Conservation (phyloP, 2,888 invertebrate genomes). For the Stenodema calcarata region DNA sequence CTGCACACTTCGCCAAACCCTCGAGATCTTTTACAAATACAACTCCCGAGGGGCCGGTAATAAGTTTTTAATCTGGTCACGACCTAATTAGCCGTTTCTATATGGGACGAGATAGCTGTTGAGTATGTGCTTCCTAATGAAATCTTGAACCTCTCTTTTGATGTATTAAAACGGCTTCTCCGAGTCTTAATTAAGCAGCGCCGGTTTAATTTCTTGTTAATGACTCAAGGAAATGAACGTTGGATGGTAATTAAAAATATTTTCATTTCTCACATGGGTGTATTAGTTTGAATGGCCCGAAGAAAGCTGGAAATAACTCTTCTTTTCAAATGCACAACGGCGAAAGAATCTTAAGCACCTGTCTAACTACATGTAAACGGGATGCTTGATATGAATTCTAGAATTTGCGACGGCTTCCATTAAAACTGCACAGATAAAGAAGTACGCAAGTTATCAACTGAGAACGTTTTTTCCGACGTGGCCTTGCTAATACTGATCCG, state of each 20-base stretch:
- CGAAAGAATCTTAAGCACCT: no score
- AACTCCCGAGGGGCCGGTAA: conserved; percentile 10
- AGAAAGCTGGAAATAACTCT: not conserved
- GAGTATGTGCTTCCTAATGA: conserved; percentile 45
- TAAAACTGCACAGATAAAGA: no score
- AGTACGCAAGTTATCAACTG: no score
- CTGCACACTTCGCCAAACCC: conserved; percentile 33
- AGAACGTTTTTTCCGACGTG: no score
- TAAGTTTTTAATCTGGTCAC: conserved; percentile 52
- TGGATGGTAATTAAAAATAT: conserved; percentile 35
- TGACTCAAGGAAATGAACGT: conserved; percentile 36
- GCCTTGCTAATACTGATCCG: no score
- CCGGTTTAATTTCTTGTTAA: conserved; percentile 48
- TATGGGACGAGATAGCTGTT: conserved; percentile 33
- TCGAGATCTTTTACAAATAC: conserved; percentile 30
- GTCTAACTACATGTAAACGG: no score
- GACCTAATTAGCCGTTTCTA: conserved; percentile 44
- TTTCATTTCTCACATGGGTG: not conserved
- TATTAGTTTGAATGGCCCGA: not conserved
- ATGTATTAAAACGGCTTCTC: conserved; percentile 46
- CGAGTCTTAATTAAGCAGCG: conserved; percentile 37
- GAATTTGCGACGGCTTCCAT: no score
- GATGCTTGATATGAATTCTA: no score
- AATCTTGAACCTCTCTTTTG: conserved; percentile 48
- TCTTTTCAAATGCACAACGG: not conserved